Evolutionary conservation across 30 jellyfish, hydroid and myxozoan species (phyloP).

Genomic region (Aurelia sp.): DNA sequence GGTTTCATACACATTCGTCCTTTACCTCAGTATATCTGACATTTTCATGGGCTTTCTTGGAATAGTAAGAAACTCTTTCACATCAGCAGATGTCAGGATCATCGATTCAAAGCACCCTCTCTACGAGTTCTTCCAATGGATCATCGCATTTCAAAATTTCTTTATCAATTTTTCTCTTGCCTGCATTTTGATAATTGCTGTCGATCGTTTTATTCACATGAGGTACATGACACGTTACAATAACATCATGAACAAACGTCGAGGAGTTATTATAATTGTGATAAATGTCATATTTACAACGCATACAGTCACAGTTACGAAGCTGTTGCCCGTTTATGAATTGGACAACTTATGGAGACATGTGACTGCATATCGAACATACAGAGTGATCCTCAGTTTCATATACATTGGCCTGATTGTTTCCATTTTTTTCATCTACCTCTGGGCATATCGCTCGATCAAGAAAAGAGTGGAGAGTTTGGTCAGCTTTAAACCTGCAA

Average conservation of each 20-base stretch:
- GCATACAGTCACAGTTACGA: background rate
- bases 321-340: background rate
- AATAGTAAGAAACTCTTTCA: background rate
- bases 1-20: background rate
- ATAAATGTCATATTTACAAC: conserved; percentile 1
- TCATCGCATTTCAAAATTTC: background rate
- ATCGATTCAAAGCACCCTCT: background rate
- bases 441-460: too few relatives aligned
- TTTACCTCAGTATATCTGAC: background rate
- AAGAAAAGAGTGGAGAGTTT: too few relatives aligned
- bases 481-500: background rate
- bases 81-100: too few relatives aligned
- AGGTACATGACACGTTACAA: conserved; percentile 19
- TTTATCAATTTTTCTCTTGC: background rate
- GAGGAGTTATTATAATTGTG: background rate
- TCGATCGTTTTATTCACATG: conserved; percentile 45
- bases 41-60: background rate
- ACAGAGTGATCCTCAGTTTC: too few relatives aligned
- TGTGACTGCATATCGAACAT: too few relatives aligned
- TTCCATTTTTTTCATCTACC: too few relatives aligned
- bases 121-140: background rate
- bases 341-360: too few relatives aligned
- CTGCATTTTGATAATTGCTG: conserved; percentile 8
- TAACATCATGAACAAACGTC: conserved; percentile 11
- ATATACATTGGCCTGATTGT: too few relatives aligned